Base-by-base conservation (phyloP, 1,140 invertebrate genomes). In the Drosophila santomea region DNA sequence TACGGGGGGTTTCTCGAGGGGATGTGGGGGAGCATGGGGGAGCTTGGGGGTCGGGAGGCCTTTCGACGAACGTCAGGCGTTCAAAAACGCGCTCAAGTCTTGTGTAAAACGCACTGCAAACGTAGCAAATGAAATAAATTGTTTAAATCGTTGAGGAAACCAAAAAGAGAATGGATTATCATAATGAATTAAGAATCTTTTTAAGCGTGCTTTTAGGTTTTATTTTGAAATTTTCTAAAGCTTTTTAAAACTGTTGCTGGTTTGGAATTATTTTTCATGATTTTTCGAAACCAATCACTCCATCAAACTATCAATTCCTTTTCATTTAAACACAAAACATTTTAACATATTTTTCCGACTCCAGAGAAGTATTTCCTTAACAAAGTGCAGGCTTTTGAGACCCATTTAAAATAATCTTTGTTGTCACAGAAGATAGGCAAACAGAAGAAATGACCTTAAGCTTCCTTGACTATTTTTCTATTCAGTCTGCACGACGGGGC, bases 401-500 rank as follows among this genome's bases (percentile, higher is more conserved):
- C 23, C 25, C 54, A 61, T 60, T 59, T 59, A 44, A 63, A 63
- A 59, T 41, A 63, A 63, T 60, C 60, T 35, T 59, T 63, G 54
- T 44, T 58, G 52, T 58, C 15, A 28, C 11, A 23, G 48, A 55
- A 54, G 15, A 23, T 14, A 10, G 12, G 12, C 23, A 15, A 60
- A 12, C 61, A 2, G 32, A 61, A 32, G 23, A 32, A 20, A 43
- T 28, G 60, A 68, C 45, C 61, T 63, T 44, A 68, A 66, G 61
- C 64, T 71, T 71, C 51, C 51, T 69, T 50, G 12, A 12, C 7
- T 41, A 52, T 38, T 69, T 69, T 56, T 71, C 67, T 47, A 41
- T 39, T 20, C 14, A 32, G 62, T 14, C 68, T n/a, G 8, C 64
- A 14, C 68, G 28, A 28, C 44, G 68, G 68, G 68, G 44, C 20